A percentile compares a stretch with the other conserved stretches of the same genome.
phyloP scores from a whole-genome alignment of 2,888 invertebrate genomes.

The Ochropleura leucogaster region DNA sequence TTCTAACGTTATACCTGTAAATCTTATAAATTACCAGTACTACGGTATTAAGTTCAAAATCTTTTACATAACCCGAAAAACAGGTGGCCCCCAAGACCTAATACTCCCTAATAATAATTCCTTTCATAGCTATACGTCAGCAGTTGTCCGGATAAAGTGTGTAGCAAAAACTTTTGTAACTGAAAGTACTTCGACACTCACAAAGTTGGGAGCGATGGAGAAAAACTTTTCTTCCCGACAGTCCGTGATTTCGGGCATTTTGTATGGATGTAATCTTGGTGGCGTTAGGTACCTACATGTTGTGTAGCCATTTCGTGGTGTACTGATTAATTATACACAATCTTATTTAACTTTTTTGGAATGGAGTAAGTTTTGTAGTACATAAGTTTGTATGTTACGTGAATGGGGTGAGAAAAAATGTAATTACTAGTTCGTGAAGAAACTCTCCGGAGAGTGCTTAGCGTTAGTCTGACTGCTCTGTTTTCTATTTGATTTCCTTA shows the following conservation, averaged over 20 bases:
- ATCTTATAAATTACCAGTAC: background rate
- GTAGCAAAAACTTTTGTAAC: conserved; percentile 47
- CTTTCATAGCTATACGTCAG: conserved; percentile 48
- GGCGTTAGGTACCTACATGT: conserved; percentile 27
- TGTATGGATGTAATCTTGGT: conserved; percentile 50
- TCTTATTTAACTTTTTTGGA: conserved; percentile 44
- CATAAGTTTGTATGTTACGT: conserved; percentile 25
- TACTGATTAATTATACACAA: conserved; percentile 43
- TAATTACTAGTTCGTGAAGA: conserved; percentile 36
- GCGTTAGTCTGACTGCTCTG: conserved; percentile 12
- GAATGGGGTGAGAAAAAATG: conserved; percentile 26
- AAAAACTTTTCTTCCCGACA: conserved; percentile 56
- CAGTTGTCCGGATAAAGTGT: conserved; percentile 59
- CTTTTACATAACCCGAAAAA: conserved; percentile 14
- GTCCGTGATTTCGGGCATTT: conserved; percentile 55
- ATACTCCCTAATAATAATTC: conserved; percentile 56
- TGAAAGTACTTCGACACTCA: conserved; percentile 62
- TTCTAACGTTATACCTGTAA: background rate
- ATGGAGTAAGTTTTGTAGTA: conserved; percentile 25
- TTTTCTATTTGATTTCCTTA: conserved; percentile 11
- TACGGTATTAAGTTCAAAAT: background rate
- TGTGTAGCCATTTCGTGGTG: conserved; percentile 26
- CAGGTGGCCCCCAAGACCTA: conserved; percentile 27
- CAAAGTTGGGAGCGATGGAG: conserved; percentile 51
- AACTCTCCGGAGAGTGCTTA: background rate